Evolutionary conservation across 2,888 invertebrate genomes (phyloP).

Genomic region (Drosophila borborema): DNA sequence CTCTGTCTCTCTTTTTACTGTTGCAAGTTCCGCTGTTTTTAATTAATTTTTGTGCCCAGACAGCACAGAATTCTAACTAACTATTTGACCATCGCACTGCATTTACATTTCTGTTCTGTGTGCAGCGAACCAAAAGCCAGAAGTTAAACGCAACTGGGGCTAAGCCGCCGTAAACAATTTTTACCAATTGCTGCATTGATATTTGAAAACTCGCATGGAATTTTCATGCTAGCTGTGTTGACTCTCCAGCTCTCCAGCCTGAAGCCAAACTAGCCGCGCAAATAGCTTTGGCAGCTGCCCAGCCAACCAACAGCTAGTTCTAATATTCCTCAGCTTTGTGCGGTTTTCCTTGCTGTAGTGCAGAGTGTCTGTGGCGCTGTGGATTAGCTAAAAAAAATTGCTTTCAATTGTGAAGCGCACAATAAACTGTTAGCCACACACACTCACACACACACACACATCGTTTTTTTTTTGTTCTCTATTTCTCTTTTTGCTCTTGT

Average conservation of each 20-base stretch:
- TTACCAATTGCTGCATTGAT: conserved; percentile 23
- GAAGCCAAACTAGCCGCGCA: background rate
- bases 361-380: background rate
- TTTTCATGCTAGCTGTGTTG: conserved; percentile 33
- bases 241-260: conserved; percentile 9
- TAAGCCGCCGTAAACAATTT: conserved; percentile 5
- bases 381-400: background rate
- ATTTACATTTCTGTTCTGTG: conserved; percentile 15
- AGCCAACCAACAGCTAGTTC: background rate
- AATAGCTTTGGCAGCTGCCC: conserved; percentile 10
- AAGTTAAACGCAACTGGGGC: conserved; percentile 36
- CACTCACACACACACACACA: no score
- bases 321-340: conserved; percentile 7
- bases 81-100: conserved; percentile 29
- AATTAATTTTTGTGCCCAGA: conserved; percentile 46
- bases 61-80: conserved; percentile 17
- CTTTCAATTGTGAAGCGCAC: background rate
- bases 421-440: background rate
- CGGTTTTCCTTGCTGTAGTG: background rate
- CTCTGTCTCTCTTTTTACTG: background rate
- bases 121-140: conserved; percentile 16
- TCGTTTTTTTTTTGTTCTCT: background rate
- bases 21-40: conserved; percentile 30
- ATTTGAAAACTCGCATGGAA: conserved; percentile 43
- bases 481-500: background rate